Evolutionary conservation across 2,797 vertebrate species (phyloP), one percentile per base, ranked within the genome.

Genomic region (Gephyroberyx darwinii): DNA sequence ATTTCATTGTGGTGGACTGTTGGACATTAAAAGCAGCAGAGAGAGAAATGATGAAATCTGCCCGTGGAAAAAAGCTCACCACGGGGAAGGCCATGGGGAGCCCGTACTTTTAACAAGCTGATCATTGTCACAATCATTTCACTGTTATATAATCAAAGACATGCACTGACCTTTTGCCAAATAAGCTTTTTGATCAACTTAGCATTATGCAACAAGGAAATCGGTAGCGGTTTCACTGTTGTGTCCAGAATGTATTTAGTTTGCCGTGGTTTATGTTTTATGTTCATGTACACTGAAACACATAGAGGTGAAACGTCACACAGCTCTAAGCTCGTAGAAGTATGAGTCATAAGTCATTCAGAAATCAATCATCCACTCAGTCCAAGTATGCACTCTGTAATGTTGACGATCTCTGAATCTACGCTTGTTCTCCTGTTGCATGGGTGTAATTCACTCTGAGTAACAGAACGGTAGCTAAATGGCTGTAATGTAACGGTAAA

Each of bases 1-100:
- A n/a, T 52, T 43, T 63, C 39, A 57, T 58, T 45, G 50, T 51
- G 26, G 33, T 47, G 61, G 26, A 26, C 48, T 70, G 35, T 13
- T 43, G 13, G 10, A 16, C 13, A 43, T 43, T 13, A 43, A 14
- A 43, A 16, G 13, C 12, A 14, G 19, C 66, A 22, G 13, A 35
- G 22, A 45, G 45, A 56, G 13, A 1, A 30, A 1, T 39, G 9
- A 17, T 16, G 8, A 70, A 35, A 37, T 60, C 16, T 31, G n/a
- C n/a, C 31, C 8, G 16, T 48, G 30, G n/a, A 67, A 57, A 45
- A 12, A 30, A 22, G 60, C n/a, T 8, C 1, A 45, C 20, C 30
- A 33, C 47, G 41, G 26, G 26, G 26, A 26, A 26, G 26, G 26
- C 26, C 26, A 26, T 26, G 26, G 26, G 26, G 26, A 26, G 26